Percentiles rank a stretch among this genome's conserved stretches.
phyloP scores from a whole-genome alignment of 30 jellyfish, hydroid and myxozoan genomes.

The Cassiopea andromeda region DNA sequence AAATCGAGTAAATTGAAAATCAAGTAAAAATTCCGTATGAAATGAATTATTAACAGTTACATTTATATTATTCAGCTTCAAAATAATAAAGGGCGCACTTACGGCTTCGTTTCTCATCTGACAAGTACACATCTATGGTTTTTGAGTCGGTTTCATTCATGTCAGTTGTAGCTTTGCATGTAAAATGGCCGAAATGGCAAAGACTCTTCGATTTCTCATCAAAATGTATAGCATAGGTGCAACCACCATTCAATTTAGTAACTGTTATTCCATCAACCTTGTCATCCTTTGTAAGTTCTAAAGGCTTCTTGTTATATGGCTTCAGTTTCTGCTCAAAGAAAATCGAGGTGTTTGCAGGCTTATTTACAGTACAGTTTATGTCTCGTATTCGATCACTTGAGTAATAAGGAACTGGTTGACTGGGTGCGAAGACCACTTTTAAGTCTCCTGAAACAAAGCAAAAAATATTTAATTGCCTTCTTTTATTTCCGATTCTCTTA shows the following conservation, averaged over 20 bases:
- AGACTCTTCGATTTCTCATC: neutral
- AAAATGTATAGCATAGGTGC: neutral
- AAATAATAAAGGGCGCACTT: too few species aligned
- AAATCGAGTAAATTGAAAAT: too few species aligned
- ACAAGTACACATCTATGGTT: neutral
- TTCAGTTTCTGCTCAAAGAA: neutral
- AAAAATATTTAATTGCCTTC: neutral
- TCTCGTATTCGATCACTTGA: neutral
- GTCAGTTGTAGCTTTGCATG: constrained; percentile 1
- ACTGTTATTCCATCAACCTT: neutral
- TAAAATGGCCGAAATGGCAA: neutral
- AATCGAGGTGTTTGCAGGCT: constrained; percentile 12
- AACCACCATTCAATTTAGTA: neutral
- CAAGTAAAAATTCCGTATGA: too few species aligned
- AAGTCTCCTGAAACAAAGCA: constrained; percentile 5
- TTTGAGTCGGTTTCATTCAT: constrained; percentile 2
- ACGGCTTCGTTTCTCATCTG: too few species aligned
- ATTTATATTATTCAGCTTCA: too few species aligned
- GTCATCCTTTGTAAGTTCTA: neutral
- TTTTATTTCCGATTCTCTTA: too few species aligned
- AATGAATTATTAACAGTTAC: too few species aligned
- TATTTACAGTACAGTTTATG: constrained; percentile 22
- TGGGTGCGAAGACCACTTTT: neutral
- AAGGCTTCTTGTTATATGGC: neutral
- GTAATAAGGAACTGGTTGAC: neutral